phyloP scores from a whole-genome alignment of 2,797 vertebrate genomes.

The Ptychadena robeensis region DNA sequence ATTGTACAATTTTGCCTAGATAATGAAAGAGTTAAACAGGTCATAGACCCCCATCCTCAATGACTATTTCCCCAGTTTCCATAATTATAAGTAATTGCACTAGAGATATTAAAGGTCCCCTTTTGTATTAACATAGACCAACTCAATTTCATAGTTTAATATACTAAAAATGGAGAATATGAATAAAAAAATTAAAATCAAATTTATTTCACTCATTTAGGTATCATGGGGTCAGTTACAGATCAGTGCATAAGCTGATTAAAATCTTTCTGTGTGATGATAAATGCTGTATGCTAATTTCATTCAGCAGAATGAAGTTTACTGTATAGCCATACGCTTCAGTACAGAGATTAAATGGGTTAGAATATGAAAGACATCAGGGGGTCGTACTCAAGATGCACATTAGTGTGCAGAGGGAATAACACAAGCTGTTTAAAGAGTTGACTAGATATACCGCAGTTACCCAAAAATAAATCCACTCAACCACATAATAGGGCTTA shows the following conservation, averaged over 20 bases:
- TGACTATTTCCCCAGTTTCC: slow-evolving; percentile 51
- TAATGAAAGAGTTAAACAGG: slow-evolving; percentile 56
- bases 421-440: slow-evolving; percentile 18
- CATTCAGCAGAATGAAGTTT: slow-evolving; percentile 49
- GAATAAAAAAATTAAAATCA: slow-evolving; percentile 58
- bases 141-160: slow-evolving; percentile 63
- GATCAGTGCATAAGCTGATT: slow-evolving; percentile 59
- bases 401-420: slow-evolving; percentile 16
- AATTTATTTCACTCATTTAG: slow-evolving; percentile 61
- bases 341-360: slow-evolving; percentile 46
- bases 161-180: slow-evolving; percentile 62
- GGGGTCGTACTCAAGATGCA: slow-evolving; percentile 37
- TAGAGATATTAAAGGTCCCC: slow-evolving; percentile 60
- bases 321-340: slow-evolving; percentile 42
- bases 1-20: slow-evolving; percentile 20
- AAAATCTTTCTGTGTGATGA: slow-evolving; percentile 59
- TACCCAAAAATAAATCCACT: slow-evolving; percentile 39
- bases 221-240: slow-evolving; percentile 62
- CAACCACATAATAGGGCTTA: slow-evolving; percentile 44
- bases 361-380: slow-evolving; percentile 48
- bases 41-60: slow-evolving; percentile 49
- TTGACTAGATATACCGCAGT: slow-evolving; percentile 20
- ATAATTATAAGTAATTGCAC: slow-evolving; percentile 59
- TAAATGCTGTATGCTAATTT: slow-evolving; percentile 58
- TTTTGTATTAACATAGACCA: slow-evolving; percentile 60